A percentile compares a stretch with the other conserved stretches of the same genome.
Conservation (phyloP, 2,113 vertebrate genomes). For the Campylorhamphus procurvoides region DNA sequence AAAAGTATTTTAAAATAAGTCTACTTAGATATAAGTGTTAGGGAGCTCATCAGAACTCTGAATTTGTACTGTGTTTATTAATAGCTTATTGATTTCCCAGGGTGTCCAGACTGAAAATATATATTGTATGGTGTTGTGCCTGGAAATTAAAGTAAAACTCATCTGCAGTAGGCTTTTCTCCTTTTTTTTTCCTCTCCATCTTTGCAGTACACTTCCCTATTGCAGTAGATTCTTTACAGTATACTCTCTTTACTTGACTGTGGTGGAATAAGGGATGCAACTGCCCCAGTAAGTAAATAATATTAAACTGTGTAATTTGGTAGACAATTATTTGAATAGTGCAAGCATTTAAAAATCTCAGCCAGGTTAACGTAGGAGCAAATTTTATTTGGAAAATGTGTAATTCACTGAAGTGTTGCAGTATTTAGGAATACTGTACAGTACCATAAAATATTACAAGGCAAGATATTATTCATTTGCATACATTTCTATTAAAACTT, state of each 20-base stretch:
- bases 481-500: neutral
- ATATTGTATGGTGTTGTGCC: neutral
- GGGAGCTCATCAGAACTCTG: neutral
- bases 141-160: neutral
- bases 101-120: neutral
- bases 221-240: neutral
- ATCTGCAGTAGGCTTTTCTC: neutral
- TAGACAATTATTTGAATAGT: neutral
- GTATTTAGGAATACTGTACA: neutral
- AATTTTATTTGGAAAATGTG: neutral
- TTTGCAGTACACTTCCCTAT: neutral
- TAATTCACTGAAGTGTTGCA: neutral
- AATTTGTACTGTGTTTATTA: neutral
- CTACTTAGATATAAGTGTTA: neutral
- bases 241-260: neutral
- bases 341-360: neutral
- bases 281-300: neutral
- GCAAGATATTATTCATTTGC: neutral
- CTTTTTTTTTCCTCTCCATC: neutral
- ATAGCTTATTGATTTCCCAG: neutral
- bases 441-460: neutral
- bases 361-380: neutral
- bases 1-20: neutral
- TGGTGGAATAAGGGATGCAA: neutral
- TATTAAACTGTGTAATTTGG: neutral